phyloP scores from a whole-genome alignment of 2,888 invertebrate genomes.

The Lordiphosa fenestrarum region DNA sequence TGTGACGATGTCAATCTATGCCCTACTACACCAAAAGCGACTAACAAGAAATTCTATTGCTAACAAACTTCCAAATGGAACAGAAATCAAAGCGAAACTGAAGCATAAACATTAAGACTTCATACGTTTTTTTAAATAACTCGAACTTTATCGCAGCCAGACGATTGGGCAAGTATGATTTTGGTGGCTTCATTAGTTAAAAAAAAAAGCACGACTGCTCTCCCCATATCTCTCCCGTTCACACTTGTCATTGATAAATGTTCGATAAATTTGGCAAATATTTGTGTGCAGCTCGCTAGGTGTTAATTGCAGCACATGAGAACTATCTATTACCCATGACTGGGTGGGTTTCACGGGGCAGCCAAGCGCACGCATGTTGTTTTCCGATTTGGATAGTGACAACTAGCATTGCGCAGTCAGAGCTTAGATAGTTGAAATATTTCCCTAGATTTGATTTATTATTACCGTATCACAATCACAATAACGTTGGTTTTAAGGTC shows the following conservation, averaged over 20 bases:
- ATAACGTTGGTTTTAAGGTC: too few species aligned
- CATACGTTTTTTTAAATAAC: conserved; percentile 10
- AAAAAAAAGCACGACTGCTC: too few species aligned
- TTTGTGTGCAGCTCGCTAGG: conserved; percentile 53
- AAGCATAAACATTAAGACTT: conserved; percentile 18
- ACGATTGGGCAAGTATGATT: conserved; percentile 15
- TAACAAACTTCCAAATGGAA: neutral
- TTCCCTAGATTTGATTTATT: too few species aligned
- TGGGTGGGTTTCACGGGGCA: conserved; percentile 16
- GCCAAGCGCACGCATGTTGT: conserved; percentile 1
- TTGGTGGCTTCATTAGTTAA: conserved; percentile 12
- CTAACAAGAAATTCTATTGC: too few species aligned
- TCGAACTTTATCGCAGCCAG: conserved; percentile 4
- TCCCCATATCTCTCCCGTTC: conserved; percentile 7
- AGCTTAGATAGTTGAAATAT: too few species aligned
- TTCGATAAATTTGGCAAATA: conserved; percentile 62
- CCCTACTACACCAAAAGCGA: too few species aligned
- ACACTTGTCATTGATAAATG: conserved; percentile 54
- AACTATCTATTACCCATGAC: conserved; percentile 50
- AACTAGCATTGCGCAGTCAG: too few species aligned
- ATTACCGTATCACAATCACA: too few species aligned
- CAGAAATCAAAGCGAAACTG: conserved; percentile 10
- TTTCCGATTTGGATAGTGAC: too few species aligned
- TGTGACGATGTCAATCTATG: too few species aligned
- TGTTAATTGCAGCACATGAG: conserved; percentile 60